These are phyloP conservation scores for Scotopteryx bipunctaria DNA, from an alignment of 2,888 invertebrate genomes.

Conservation along the genomic window DNA sequence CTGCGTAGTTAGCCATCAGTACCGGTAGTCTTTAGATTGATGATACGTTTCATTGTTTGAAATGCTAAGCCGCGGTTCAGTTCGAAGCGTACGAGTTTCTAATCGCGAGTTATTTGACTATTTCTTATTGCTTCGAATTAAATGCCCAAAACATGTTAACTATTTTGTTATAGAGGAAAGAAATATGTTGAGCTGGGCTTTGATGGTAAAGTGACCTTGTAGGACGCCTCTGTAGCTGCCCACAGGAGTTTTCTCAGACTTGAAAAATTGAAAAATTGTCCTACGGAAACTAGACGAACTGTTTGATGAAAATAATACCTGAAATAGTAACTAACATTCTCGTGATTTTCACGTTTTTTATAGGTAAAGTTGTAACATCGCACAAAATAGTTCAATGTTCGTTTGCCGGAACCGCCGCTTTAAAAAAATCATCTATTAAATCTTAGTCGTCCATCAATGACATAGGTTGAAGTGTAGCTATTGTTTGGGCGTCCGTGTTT, in stretches of 20 bases:
- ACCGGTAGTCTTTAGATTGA: slow-evolving; percentile 76
- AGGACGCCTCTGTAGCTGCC: too few species aligned
- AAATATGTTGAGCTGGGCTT: too few species aligned
- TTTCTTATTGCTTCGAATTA: neutral
- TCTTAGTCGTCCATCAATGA: slow-evolving; percentile 51
- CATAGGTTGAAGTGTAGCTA: slow-evolving; percentile 36
- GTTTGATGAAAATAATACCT: too few species aligned
- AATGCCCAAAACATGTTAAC: too few species aligned
- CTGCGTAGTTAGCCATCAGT: slow-evolving; percentile 67
- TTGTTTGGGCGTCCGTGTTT: slow-evolving; percentile 21
- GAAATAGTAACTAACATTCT: too few species aligned
- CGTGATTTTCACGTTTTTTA: neutral
- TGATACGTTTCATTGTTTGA: slow-evolving; percentile 72
- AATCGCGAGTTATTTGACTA: neutral
- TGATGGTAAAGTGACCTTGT: too few species aligned
- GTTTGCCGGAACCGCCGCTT: slow-evolving; percentile 5
- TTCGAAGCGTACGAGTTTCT: slow-evolving; percentile 3
- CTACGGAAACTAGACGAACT: too few species aligned
- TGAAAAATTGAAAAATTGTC: too few species aligned
- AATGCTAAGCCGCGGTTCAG: slow-evolving; percentile 45
- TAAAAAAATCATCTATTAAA: slow-evolving; percentile 71
- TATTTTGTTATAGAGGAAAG: too few species aligned
- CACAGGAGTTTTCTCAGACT: too few species aligned
- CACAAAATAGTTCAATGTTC: neutral
- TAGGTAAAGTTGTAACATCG: neutral